These are phyloP conservation scores for Archocentrus centrarchus DNA, from an alignment of 2,113 vertebrate genomes.

Conservation along the genomic window DNA sequence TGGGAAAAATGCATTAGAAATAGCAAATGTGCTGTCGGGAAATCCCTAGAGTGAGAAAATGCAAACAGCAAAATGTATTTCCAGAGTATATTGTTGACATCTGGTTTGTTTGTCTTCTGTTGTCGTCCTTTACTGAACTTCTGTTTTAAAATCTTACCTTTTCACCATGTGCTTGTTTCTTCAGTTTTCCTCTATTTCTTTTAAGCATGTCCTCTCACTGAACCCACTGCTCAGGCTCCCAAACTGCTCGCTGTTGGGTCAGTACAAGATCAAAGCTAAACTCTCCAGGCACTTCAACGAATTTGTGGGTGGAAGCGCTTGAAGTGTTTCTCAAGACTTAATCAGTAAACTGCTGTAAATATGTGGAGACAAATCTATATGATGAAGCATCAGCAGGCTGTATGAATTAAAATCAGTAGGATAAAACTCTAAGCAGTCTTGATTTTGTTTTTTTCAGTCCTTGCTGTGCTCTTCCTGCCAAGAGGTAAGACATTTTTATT, in stretches of 20 bases:
- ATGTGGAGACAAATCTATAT: background rate
- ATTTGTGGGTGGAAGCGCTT: background rate
- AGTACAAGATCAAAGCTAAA: background rate
- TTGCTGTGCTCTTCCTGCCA: constrained; percentile 69
- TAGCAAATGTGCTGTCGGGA: constrained; percentile 38
- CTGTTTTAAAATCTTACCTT: background rate
- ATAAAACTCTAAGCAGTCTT: constrained; percentile 11
- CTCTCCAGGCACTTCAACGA: background rate
- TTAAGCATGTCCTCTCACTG: constrained; percentile 29
- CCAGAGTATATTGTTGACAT: background rate
- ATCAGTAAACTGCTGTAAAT: background rate
- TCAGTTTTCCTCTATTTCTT: constrained; percentile 6
- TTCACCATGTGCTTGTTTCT: background rate
- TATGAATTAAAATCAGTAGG: background rate
- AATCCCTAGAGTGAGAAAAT: constrained; percentile 5
- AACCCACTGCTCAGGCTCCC: constrained; percentile 39
- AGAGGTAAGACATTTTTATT: constrained; percentile 58
- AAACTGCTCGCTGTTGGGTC: background rate
- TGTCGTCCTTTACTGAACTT: constrained; percentile 7
- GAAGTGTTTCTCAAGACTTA: constrained; percentile 12
- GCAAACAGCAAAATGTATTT: constrained; percentile 18
- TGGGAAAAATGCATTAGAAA: constrained; percentile 54
- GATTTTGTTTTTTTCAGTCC: constrained; percentile 73
- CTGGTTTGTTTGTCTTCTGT: background rate
- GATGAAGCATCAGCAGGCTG: background rate